Evolutionary conservation across 2,888 invertebrate species (phyloP).

Genomic region (Microchrysa polita): DNA sequence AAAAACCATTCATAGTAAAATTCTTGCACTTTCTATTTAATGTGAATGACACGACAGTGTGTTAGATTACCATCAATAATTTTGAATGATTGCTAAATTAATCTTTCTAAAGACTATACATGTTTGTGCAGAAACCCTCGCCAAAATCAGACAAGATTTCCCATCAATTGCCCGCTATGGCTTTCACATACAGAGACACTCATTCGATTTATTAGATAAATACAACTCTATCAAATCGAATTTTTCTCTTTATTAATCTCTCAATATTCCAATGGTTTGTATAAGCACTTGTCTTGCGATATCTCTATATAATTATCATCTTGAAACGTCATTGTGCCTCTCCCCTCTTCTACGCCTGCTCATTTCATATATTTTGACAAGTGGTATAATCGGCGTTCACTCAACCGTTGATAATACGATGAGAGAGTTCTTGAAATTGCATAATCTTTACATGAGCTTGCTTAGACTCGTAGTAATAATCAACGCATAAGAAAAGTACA

Average conservation of each 20-base stretch:
- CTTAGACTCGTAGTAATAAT: too few species aligned
- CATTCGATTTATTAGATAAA: conserved; percentile 1
- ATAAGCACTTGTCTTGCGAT: too few species aligned
- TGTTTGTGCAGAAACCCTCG: too few species aligned
- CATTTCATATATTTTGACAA: not conserved
- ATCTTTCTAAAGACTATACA: too few species aligned
- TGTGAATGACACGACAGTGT: too few species aligned
- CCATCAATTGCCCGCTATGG: not conserved
- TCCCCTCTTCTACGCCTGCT: not conserved
- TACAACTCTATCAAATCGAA: not conserved
- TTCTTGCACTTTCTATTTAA: too few species aligned
- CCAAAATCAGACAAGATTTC: not conserved
- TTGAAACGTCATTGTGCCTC: conserved; percentile 1
- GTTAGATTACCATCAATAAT: too few species aligned
- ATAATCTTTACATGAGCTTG: too few species aligned
- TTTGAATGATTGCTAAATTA: too few species aligned
- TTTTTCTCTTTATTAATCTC: too few species aligned
- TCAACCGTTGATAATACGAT: conserved; percentile 11
- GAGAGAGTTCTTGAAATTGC: not conserved
- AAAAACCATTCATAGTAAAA: too few species aligned
- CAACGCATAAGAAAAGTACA: not conserved
- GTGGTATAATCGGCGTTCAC: conserved; percentile 20
- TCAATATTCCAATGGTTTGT: not conserved
- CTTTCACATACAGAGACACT: not conserved
- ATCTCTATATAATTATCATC: not conserved